Percentiles rank a stretch among this genome's conserved stretches.
Evolutionary conservation across 2,888 invertebrate genomes (phyloP).

Genomic region (Ochlodes sylvanus): DNA sequence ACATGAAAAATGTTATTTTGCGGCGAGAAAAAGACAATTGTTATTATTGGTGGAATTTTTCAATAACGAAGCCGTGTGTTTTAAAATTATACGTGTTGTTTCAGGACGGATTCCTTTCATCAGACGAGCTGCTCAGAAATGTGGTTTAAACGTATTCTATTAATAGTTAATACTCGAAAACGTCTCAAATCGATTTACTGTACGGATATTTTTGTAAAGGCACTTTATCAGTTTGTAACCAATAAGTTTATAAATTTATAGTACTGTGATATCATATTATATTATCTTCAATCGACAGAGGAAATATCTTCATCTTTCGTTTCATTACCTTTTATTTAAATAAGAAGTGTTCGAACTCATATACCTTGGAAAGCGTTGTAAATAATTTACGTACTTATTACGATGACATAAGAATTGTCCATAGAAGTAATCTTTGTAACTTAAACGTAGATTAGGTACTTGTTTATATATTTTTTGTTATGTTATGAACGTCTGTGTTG

Average conservation of each 20-base stretch:
- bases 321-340: conserved; percentile 15
- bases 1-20: not conserved
- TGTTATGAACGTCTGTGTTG: conserved; percentile 24
- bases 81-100: conserved; percentile 52
- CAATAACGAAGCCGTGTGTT: not conserved
- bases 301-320: conserved; percentile 30
- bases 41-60: no score
- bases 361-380: conserved; percentile 56
- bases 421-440: conserved; percentile 59
- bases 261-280: conserved; percentile 75
- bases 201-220: conserved; percentile 51
- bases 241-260: conserved; percentile 59
- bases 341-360: conserved; percentile 13
- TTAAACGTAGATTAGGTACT: conserved; percentile 52
- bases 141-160: conserved; percentile 56
- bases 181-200: conserved; percentile 56
- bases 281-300: conserved; percentile 47
- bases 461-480: conserved; percentile 43
- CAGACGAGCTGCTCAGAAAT: conserved; percentile 84
- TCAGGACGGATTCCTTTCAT: conserved; percentile 84
- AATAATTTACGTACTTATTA: conserved; percentile 58
- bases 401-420: conserved; percentile 67
- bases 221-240: conserved; percentile 44
- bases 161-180: conserved; percentile 46
- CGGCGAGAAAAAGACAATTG: not conserved